phyloP scores from a whole-genome alignment of 2,888 invertebrate genomes.

The Drosophila buzzatii region DNA sequence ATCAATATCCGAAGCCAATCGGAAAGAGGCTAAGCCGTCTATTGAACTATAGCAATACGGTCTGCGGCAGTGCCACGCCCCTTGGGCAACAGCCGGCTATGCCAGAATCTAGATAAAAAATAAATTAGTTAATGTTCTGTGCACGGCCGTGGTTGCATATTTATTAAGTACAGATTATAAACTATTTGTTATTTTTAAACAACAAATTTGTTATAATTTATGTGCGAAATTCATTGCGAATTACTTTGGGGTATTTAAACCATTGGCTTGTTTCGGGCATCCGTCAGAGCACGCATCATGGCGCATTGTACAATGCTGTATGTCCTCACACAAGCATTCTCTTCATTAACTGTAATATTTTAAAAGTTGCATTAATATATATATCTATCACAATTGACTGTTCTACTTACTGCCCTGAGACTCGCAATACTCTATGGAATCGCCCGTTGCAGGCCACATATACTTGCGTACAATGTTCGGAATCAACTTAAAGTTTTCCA shows the following conservation, averaged over 20 bases:
- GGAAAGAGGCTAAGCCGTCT: slow-evolving; percentile 91
- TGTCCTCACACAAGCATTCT: slow-evolving; percentile 86
- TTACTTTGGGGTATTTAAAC: slow-evolving; percentile 36
- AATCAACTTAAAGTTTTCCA: slow-evolving; percentile 86
- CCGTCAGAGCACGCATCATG: slow-evolving; percentile 83
- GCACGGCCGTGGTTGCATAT: slow-evolving; percentile 23
- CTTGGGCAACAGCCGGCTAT: slow-evolving; percentile 17
- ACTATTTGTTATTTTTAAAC: slow-evolving; percentile 46
- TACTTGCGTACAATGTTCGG: slow-evolving; percentile 84
- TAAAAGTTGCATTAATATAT: not conserved
- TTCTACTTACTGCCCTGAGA: slow-evolving; percentile 76
- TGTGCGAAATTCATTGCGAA: not conserved
- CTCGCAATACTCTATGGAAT: slow-evolving; percentile 82
- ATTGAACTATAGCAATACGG: slow-evolving; percentile 81
- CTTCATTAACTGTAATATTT: slow-evolving; percentile 70
- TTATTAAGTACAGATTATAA: slow-evolving; percentile 46
- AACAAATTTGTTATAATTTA: slow-evolving; percentile 13
- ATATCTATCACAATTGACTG: no score
- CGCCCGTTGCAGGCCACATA: slow-evolving; percentile 84
- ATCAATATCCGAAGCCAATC: slow-evolving; percentile 92
- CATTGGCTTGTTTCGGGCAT: slow-evolving; percentile 79
- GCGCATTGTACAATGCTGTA: slow-evolving; percentile 87
- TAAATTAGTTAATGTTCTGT: slow-evolving; percentile 18
- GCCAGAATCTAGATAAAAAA: slow-evolving; percentile 44
- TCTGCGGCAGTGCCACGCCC: slow-evolving; percentile 55